phyloP scores from a whole-genome alignment of 2,797 vertebrate genomes.

The Amniataba percoides region DNA sequence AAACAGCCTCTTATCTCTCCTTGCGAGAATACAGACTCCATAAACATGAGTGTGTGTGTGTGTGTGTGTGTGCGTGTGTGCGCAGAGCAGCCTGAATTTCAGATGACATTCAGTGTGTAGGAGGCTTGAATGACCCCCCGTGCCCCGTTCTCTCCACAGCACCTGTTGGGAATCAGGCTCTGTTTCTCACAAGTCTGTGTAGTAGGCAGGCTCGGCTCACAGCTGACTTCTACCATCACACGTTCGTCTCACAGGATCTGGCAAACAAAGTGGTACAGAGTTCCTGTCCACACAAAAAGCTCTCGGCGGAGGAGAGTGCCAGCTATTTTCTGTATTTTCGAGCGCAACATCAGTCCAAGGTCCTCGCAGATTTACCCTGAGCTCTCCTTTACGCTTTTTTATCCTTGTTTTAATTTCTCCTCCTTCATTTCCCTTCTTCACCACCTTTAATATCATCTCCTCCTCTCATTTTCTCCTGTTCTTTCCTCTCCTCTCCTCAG shows the following conservation, averaged over 20 bases:
- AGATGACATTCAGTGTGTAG: slow-evolving; percentile 79
- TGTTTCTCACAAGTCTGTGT: slow-evolving; percentile 57
- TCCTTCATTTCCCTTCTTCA: slow-evolving; percentile 18
- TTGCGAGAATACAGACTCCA: slow-evolving; percentile 55
- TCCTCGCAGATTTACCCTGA: slow-evolving; percentile 25
- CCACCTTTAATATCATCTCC: slow-evolving; percentile 40
- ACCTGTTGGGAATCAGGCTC: slow-evolving; percentile 82
- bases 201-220: slow-evolving; percentile 34
- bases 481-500: slow-evolving; percentile 35
- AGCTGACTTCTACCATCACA: slow-evolving; percentile 50
- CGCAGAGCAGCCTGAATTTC: slow-evolving; percentile 64
- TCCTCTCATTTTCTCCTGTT: slow-evolving; percentile 26
- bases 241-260: slow-evolving; percentile 63
- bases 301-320: slow-evolving; percentile 32
- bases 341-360: slow-evolving; percentile 9
- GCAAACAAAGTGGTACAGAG: slow-evolving; percentile 46
- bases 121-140: slow-evolving; percentile 77
- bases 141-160: slow-evolving; percentile 72
- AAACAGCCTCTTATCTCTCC: slow-evolving; percentile 56
- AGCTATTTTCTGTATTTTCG: slow-evolving; percentile 38
- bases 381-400: neutral
- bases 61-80: slow-evolving; percentile 48
- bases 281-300: slow-evolving; percentile 51
- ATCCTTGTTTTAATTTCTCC: slow-evolving; percentile 29
- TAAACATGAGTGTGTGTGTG: slow-evolving; percentile 54